These are phyloP conservation scores for Gadus chalcogrammus DNA, from an alignment of 2,113 vertebrate species.

Conservation along the genomic window DNA sequence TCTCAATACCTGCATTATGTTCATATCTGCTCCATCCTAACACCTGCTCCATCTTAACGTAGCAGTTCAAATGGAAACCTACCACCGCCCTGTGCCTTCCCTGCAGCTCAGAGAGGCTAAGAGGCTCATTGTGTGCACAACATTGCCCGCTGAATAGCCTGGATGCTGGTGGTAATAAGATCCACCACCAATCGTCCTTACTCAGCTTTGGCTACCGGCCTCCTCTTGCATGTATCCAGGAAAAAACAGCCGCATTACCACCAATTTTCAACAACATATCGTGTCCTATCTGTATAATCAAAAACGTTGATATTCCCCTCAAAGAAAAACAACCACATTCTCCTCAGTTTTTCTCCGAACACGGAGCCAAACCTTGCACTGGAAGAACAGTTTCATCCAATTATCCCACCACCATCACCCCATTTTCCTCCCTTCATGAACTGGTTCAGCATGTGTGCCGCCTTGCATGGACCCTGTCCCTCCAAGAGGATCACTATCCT, in stretches of 20 bases:
- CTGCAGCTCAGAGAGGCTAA: slow-evolving; percentile 30
- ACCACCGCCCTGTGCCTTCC: slow-evolving; percentile 13
- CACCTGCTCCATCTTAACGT: slow-evolving; percentile 45
- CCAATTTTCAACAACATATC: slow-evolving; percentile 1
- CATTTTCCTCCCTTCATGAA: slow-evolving; percentile 11
- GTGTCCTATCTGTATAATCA: slow-evolving; percentile 11
- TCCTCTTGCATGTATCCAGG: slow-evolving; percentile 9
- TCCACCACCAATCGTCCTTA: not conserved
- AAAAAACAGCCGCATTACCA: not conserved
- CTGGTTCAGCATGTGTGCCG: not conserved
- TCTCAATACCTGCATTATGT: slow-evolving; percentile 46
- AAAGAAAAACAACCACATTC: not conserved
- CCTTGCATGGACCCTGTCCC: not conserved
- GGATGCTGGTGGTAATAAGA: slow-evolving; percentile 2
- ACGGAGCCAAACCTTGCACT: slow-evolving; percentile 8
- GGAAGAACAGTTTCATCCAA: slow-evolving; percentile 1
- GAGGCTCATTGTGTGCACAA: not conserved
- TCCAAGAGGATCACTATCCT: not conserved
- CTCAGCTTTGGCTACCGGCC: slow-evolving; percentile 3
- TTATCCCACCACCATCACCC: too few species aligned
- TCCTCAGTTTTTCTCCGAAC: too few species aligned
- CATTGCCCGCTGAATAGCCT: not conserved
- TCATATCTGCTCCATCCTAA: slow-evolving; percentile 44
- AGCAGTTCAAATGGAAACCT: slow-evolving; percentile 37
- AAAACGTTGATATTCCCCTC: not conserved